Evolutionary conservation across 2,797 vertebrate species (phyloP), one percentile per base, ranked within the genome.

Genomic region (Molothrus aeneus): DNA sequence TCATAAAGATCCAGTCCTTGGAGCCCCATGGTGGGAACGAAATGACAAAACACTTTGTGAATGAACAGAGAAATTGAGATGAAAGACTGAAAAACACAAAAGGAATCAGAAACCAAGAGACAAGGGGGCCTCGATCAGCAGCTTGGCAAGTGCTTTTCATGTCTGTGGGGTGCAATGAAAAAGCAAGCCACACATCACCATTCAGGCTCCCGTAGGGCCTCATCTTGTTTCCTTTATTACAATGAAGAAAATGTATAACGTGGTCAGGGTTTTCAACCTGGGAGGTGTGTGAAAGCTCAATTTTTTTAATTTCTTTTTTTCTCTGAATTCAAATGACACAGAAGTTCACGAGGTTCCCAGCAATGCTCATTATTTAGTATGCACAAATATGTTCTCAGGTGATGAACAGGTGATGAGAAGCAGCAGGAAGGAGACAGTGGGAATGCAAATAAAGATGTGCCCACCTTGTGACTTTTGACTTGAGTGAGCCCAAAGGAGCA

Each of bases 401-500:
- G 64, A 73, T 86, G 59, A 93, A 63, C 48, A 75, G 48, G 64
- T 70, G 63, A 75, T 89, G 51, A 82, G 78, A 63, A 80, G 78
- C 54, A 96, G 56, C 71, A 92, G 95, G 89, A 93, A 96, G 84
- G 71, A 91, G 80, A 87, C 64, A 75, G 13, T 43, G 66, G 32
- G 56, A 80, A 96, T 93, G 84, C 89, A 95, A 94, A 95, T 92
- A 70, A 82, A 73, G 28, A 82, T 51, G 43, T 81, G 56, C 74
- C 84, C 71, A 84, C 71, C 64, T 73, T 66, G 40, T 79, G 71
- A 56, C 66, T 82, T n/a, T 48, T 80, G 54, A 59, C n/a, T 57
- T 28, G 26, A 86, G 11, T n/a, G 22, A 89, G 63, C 53, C 51
- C 70, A 69, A 72, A 63, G 17, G 21, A 84, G 14, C 20, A 20